Base-by-base conservation (phyloP, 2,888 invertebrate genomes). In the Dryobotodes eremita region DNA sequence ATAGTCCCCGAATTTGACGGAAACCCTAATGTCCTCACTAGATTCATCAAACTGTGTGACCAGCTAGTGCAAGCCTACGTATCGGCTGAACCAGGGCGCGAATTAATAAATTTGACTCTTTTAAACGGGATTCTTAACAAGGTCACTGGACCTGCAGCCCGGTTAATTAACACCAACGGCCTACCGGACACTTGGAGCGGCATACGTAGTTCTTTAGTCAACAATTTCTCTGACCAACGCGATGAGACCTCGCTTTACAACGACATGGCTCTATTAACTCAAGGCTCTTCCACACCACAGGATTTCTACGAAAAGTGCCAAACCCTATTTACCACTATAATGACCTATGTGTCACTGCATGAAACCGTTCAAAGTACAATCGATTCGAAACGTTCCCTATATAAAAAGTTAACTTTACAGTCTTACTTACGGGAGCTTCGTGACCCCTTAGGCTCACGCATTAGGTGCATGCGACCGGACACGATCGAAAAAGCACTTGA, bases 11-110 rank as follows among this genome's bases (percentile, higher is more conserved):
- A 42, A 42, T 42, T 42, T 5, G 42, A 42, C 42, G 42, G 42
- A 42, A 42, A 42, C 5, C 2, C 42, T 1, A 50, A 72, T n/a
- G 36, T 72, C 0, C 50, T 72, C 6, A 72, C 72, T 36, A 36
- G 76, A 17, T 90, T 91, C 31, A 86, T 90, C 17, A 71, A 75
- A 0, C 53, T 91, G 4, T 90, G 89, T 69, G 90, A 91, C 42
- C 83, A 88, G 46, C 15, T 86, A 57, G 82, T 81, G 7, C 15
- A 17, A 8, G 8, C 50, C 0, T 78, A 73, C 64, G 26, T 77
- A 31, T 42, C 66, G 0, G 71, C 65, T 13, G 68, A 71, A 1
- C 57, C 57, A 57, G 79, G 75, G 5, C 15, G 70, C 7, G 71
- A 81, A 55, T 57, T 83, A 36, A 26, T 13, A 0, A 85, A 86